These are phyloP conservation scores for Cancer borealis DNA, from an alignment of 2,888 invertebrate species.

Conservation along the genomic window DNA sequence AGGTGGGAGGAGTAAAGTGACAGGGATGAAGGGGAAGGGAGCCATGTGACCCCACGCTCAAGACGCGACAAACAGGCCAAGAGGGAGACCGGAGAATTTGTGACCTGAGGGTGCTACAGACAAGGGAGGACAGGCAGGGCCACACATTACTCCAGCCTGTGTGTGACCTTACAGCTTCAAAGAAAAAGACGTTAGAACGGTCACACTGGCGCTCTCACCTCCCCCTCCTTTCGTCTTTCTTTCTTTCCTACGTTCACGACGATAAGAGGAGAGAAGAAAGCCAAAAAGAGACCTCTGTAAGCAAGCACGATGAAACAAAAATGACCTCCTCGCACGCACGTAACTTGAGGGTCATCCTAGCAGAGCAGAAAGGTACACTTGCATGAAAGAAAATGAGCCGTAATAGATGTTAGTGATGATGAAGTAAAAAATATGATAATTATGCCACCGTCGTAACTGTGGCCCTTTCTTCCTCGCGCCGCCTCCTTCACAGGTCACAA, in stretches of 20 bases:
- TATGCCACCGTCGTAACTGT: constrained; percentile 2
- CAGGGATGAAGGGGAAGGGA: background rate
- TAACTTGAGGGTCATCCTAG: no score
- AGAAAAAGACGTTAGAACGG: background rate
- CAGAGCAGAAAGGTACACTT: no score
- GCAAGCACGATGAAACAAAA: background rate
- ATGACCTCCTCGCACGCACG: background rate
- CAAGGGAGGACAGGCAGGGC: background rate
- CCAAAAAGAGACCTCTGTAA: background rate
- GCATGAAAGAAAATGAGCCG: constrained; percentile 4
- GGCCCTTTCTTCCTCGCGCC: background rate
- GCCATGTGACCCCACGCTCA: background rate
- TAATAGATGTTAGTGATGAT: background rate
- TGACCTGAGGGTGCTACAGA: background rate
- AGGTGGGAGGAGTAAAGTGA: background rate
- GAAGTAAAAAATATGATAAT: background rate
- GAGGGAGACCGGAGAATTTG: constrained; percentile 7
- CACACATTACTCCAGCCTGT: background rate
- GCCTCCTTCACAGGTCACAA: background rate
- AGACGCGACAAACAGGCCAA: background rate
- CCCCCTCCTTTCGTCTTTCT: constrained; percentile 11
- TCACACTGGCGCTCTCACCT: background rate
- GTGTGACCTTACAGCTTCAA: background rate
- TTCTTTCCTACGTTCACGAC: background rate
- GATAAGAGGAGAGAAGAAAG: background rate